These are phyloP conservation scores for Drosophila ogumai DNA, from an alignment of 1,140 invertebrate species.

Conservation along the genomic window DNA sequence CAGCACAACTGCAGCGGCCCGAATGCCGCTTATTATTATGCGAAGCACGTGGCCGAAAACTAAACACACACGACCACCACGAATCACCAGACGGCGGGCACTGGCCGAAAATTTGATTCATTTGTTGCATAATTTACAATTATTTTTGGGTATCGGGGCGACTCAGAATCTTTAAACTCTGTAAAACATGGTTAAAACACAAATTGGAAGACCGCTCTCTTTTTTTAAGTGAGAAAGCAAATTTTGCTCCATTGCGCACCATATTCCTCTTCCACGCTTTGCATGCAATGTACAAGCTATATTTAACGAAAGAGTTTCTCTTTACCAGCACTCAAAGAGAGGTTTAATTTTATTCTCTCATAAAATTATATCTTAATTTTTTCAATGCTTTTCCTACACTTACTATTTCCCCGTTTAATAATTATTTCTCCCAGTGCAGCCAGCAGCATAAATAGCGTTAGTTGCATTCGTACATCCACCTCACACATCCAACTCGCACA, in stretches of 20 bases:
- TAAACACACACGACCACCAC: conserved; percentile 68
- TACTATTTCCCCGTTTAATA: neutral
- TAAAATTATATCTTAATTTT: too few relatives aligned
- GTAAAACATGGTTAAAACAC: too few relatives aligned
- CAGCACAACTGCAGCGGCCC: conserved; percentile 27
- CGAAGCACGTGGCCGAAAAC: conserved; percentile 68
- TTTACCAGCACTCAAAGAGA: too few relatives aligned
- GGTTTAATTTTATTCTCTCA: too few relatives aligned
- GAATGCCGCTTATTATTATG: conserved; percentile 66
- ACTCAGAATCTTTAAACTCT: neutral
- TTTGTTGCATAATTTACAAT: neutral
- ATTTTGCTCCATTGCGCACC: too few relatives aligned
- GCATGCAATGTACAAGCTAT: too few relatives aligned
- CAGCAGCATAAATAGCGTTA: conserved; percentile 46
- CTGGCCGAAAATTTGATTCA: conserved; percentile 4
- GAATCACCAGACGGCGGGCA: conserved; percentile 40
- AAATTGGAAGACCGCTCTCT: too few relatives aligned
- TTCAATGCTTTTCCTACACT: neutral
- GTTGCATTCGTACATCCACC: conserved; percentile 27
- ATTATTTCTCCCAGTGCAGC: conserved; percentile 16
- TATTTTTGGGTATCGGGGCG: neutral
- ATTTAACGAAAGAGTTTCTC: too few relatives aligned
- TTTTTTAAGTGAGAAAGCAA: too few relatives aligned
- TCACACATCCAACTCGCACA: conserved; percentile 49
- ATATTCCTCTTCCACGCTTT: too few relatives aligned